phyloP scores from a whole-genome alignment of 2,113 vertebrate species.

The Cichladusa arquata region DNA sequence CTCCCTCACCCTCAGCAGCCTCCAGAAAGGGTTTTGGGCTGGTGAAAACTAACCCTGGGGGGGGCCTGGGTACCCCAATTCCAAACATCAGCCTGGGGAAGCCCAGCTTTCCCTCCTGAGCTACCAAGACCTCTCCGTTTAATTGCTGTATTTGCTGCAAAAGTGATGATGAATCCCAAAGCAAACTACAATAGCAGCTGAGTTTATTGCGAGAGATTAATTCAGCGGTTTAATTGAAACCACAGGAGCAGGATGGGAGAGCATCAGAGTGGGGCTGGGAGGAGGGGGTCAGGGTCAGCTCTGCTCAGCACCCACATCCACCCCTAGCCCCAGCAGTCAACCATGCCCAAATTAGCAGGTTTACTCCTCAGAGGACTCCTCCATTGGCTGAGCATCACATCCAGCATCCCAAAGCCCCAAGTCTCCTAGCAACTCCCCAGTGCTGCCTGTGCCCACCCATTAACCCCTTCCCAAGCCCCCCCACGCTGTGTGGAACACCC shows the following conservation, averaged over 20 bases:
- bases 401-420: constrained; percentile 48
- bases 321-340: background rate
- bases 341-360: constrained; percentile 27
- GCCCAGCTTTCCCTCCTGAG: background rate
- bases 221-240: constrained; percentile 39
- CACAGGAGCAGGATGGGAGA: background rate
- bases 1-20: background rate
- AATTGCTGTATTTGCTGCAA: background rate
- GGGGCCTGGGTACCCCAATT: background rate
- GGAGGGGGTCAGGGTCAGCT: background rate
- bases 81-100: background rate
- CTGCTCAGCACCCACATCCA: background rate
- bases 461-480: constrained; percentile 19
- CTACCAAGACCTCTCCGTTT: background rate
- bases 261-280: background rate
- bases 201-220: constrained; percentile 46
- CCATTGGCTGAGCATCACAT: constrained; percentile 27
- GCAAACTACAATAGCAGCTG: background rate
- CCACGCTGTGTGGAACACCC: background rate
- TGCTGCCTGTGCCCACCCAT: constrained; percentile 16
- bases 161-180: constrained; percentile 32
- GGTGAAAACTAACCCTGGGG: background rate
- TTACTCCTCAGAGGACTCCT: background rate
- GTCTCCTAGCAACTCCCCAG: constrained; percentile 62
- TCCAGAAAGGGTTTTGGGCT: background rate